Percentiles rank a stretch among this genome's conserved stretches.
Evolutionary conservation across 2,888 invertebrate species (phyloP).

Genomic region (Quadroppia sp.): DNA sequence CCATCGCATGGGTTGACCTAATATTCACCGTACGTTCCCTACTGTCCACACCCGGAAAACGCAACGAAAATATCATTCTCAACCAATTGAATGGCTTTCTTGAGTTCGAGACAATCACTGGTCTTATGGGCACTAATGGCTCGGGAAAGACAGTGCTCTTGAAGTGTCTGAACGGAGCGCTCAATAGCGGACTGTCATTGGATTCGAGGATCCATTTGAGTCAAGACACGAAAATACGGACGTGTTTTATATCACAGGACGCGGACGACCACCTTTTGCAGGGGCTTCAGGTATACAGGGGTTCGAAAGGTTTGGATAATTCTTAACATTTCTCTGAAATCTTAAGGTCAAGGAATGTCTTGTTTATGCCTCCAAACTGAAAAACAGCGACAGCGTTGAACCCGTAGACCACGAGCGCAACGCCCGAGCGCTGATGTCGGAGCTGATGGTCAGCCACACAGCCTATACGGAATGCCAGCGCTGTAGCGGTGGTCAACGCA

Average conservation of each 20-base stretch:
- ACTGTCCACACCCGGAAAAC: too few species aligned
- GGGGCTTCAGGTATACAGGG: neutral
- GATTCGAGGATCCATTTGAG: neutral
- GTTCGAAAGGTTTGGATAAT: too few species aligned
- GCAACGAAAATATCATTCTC: neutral
- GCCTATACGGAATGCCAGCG: neutral
- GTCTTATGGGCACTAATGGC: neutral
- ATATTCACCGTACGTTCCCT: too few species aligned
- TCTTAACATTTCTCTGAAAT: too few species aligned
- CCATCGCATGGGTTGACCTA: too few species aligned
- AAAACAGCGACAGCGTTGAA: neutral
- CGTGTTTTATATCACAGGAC: slow-evolving; percentile 5
- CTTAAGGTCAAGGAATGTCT: neutral
- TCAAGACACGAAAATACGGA: neutral
- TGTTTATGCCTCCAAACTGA: slow-evolving; percentile 15
- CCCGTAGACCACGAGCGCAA: neutral
- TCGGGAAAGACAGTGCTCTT: neutral
- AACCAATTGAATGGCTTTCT: neutral
- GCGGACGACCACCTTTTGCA: neutral
- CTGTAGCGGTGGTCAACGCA: slow-evolving; percentile 19
- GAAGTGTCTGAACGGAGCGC: neutral
- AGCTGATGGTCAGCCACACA: slow-evolving; percentile 1
- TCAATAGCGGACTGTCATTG: neutral
- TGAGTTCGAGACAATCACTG: neutral
- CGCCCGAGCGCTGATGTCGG: neutral